Conservation (phyloP, 2,888 invertebrate species). For the Exocentrus adspersus region DNA sequence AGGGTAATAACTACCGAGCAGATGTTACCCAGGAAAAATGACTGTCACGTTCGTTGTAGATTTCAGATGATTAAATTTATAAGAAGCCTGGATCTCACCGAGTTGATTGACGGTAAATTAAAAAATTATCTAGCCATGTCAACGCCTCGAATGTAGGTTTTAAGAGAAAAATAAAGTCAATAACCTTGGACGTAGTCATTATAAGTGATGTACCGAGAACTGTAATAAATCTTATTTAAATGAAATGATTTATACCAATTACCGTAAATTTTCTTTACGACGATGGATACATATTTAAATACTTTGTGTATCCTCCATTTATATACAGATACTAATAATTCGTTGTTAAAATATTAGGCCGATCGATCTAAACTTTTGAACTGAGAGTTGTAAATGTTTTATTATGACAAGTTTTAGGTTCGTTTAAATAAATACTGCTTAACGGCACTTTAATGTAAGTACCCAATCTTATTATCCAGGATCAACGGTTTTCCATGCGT, state of each 20-base stretch:
- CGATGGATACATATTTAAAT: conserved; percentile 39
- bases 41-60: not conserved
- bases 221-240: conserved; percentile 39
- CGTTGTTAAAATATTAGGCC: conserved; percentile 20
- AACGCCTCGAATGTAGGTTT: not conserved
- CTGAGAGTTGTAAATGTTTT: conserved; percentile 19
- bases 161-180: conserved; percentile 22
- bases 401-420: conserved; percentile 11
- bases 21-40: not conserved
- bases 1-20: too few relatives aligned
- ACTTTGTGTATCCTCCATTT: conserved; percentile 16
- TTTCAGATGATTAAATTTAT: too few relatives aligned
- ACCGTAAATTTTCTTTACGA: conserved; percentile 45
- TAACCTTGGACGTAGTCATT: conserved; percentile 20
- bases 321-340: conserved; percentile 16
- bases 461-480: not conserved
- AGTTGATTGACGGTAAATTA: conserved; percentile 1
- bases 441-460: not conserved
- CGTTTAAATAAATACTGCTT: conserved; percentile 6
- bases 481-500: not conserved
- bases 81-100: not conserved
- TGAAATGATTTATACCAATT: conserved; percentile 48
- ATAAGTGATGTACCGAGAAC: conserved; percentile 11
- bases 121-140: not conserved
- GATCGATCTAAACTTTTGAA: conserved; percentile 26